Evolutionary conservation across 2,888 invertebrate species (phyloP).

Genomic region (Notodonta dromedarius): DNA sequence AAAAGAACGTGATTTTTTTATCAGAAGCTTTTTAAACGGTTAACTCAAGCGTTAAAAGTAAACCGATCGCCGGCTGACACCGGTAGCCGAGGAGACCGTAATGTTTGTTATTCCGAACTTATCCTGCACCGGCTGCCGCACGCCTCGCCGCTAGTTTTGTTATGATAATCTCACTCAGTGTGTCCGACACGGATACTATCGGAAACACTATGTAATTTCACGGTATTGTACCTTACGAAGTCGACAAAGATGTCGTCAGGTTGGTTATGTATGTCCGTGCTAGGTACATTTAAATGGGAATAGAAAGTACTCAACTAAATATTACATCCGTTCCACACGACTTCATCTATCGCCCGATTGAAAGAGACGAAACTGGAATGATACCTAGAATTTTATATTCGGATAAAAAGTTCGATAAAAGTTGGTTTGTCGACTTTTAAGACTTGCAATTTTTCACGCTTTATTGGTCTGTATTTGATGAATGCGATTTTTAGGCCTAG

Average conservation of each 20-base stretch:
- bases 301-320: too few species aligned
- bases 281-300: too few species aligned
- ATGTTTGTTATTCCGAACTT: constrained; percentile 37
- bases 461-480: too few species aligned
- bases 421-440: too few species aligned
- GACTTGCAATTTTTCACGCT: too few species aligned
- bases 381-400: too few species aligned
- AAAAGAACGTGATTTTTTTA: too few species aligned
- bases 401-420: too few species aligned
- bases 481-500: too few species aligned
- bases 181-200: constrained; percentile 6
- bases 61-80: not conserved
- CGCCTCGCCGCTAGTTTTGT: constrained; percentile 21
- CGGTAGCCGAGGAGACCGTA: not conserved
- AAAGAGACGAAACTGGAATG: too few species aligned
- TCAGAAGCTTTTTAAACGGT: not conserved
- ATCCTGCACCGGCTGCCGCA: constrained; percentile 19
- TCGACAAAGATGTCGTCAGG: not conserved
- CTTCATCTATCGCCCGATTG: too few species aligned
- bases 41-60: not conserved
- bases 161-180: constrained; percentile 33
- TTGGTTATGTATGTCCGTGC: not conserved
- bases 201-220: not conserved
- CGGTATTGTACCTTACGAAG: not conserved
- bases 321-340: too few species aligned